Evolutionary conservation across 1,140 invertebrate genomes (phyloP).

Genomic region (Meloidogyne floridensis): DNA sequence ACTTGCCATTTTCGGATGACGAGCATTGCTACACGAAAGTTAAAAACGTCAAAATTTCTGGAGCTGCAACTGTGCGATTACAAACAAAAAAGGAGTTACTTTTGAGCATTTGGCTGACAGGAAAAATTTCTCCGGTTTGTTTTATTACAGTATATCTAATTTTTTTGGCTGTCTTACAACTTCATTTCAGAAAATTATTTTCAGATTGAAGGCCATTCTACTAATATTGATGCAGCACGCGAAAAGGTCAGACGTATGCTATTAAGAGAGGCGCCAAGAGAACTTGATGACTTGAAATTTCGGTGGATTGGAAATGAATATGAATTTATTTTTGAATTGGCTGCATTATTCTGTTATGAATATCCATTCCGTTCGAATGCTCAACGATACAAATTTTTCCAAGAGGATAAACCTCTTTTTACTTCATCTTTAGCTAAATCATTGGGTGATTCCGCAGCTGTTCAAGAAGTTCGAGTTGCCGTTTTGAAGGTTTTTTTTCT

Average conservation of each 20-base stretch:
- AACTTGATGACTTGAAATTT: neutral
- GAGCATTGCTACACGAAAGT: neutral
- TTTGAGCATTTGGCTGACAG: slow-evolving; percentile 8
- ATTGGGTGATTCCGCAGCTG: neutral
- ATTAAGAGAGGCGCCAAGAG: neutral
- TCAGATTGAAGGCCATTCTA: neutral
- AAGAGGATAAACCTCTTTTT: neutral
- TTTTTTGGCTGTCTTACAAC: too few species aligned
- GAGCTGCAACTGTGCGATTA: neutral
- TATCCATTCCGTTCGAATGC: neutral
- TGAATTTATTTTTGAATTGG: slow-evolving; percentile 24
- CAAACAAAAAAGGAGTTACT: slow-evolving; percentile 20
- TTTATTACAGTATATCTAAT: neutral
- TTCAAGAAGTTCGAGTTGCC: slow-evolving; percentile 14
- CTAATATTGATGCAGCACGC: slow-evolving; percentile 3
- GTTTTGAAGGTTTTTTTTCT: slow-evolving; percentile 20
- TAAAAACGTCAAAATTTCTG: neutral
- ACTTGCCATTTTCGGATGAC: slow-evolving; percentile 26
- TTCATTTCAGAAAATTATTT: neutral
- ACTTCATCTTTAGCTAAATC: neutral
- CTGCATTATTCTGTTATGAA: slow-evolving; percentile 1
- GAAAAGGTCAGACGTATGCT: neutral
- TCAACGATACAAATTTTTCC: slow-evolving; percentile 6
- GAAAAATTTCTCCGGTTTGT: neutral
- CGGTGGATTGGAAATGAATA: slow-evolving; percentile 27